phyloP scores from a whole-genome alignment of 2,797 vertebrate species.

The Cottoperca gobio region DNA sequence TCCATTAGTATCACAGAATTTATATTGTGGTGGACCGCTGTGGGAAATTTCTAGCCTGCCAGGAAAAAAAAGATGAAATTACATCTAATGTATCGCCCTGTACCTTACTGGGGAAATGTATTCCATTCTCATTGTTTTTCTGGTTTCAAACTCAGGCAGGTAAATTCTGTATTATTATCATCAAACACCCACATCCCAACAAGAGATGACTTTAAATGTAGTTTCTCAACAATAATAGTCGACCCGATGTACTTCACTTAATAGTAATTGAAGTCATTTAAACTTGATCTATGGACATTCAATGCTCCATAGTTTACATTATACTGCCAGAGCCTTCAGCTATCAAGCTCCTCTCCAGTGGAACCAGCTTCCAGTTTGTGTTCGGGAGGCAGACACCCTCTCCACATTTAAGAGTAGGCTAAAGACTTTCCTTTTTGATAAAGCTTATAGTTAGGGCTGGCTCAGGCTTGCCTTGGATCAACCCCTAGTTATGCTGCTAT shows the following conservation, averaged over 20 bases:
- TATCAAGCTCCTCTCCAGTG: no score
- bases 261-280: not conserved
- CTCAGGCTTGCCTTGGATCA: no score
- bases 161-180: conserved; percentile 23
- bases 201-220: not conserved
- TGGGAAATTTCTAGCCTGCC: conserved; percentile 37
- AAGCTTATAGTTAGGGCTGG: no score
- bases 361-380: no score
- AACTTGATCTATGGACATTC: not conserved
- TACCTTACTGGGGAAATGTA: conserved; percentile 22
- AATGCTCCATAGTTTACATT: not conserved
- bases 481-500: no score
- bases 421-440: no score
- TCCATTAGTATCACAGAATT: conserved; percentile 52
- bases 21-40: conserved; percentile 15
- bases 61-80: conserved; percentile 50
- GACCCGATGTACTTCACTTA: not conserved
- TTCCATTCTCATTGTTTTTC: conserved; percentile 40
- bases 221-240: not conserved
- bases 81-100: conserved; percentile 53
- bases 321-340: no score
- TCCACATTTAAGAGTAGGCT: no score
- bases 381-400: no score
- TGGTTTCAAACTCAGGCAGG: conserved; percentile 16
- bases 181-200: not conserved